Conservation (phyloP, 2,113 vertebrate species). For the Cinclus cinclus region DNA sequence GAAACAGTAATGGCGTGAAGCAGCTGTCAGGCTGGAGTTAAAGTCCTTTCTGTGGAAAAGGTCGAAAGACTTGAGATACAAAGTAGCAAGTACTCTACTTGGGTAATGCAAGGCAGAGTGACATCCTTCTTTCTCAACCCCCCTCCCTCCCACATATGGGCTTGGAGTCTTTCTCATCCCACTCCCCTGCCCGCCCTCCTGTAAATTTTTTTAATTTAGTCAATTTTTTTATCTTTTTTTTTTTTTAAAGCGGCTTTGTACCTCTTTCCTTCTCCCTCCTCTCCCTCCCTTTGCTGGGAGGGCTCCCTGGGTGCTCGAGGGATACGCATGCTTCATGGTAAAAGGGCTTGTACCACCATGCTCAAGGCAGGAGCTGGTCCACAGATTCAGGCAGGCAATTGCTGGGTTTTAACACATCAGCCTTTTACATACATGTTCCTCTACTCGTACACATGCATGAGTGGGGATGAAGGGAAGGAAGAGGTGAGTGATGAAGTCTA, state of each 20-base stretch:
- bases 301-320: background rate
- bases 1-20: background rate
- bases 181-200: accelerated
- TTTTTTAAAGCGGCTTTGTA: background rate
- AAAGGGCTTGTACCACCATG: background rate
- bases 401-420: background rate
- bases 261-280: background rate
- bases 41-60: background rate
- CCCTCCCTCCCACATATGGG: background rate
- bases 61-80: background rate
- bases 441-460: background rate
- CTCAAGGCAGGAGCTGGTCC: background rate
- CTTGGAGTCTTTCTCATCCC: background rate
- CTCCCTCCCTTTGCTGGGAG: background rate
- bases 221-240: background rate
- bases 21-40: background rate
- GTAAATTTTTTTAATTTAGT: background rate
- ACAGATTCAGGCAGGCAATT: background rate
- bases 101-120: background rate
- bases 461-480: background rate
- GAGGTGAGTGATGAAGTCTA: background rate
- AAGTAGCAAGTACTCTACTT: background rate
- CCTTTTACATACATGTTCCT: background rate
- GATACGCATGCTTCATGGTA: background rate
- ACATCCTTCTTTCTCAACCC: background rate